Base-by-base conservation (phyloP, 1,140 invertebrate species). In the Sminthurides bifidus region DNA sequence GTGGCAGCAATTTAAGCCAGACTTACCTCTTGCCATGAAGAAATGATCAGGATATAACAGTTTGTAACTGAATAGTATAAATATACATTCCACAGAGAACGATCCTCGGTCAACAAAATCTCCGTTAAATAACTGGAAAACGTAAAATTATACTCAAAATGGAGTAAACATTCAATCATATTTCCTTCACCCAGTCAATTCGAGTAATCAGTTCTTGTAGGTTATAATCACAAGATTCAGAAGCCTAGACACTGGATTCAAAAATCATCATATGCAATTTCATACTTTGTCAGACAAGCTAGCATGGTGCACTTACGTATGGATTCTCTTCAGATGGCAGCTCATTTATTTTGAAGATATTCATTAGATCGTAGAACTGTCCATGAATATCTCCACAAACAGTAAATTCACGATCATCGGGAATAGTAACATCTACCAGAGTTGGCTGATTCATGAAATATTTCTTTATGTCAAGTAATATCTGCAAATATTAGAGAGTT, bases 311-410 rank as follows among this genome's bases (percentile, higher is more conserved):
- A 51, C 71, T 73, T 83, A 88, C 83, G 76, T 98, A 99, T 57
- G 95, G 94, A 77, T 99, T 99, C 38, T 78, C 81, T 69, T 87
- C 81, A 12, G 90, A 94, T 14, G 96, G 96, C 37, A 93, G 71
- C 12, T 93, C 95, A 74, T 98, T 99, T 37, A 98, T 74, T 68
- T 92, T 77, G 75, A 98, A 99, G 64, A 99, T 96, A 74, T 99
- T 96, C 75, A 96, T 80, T 43, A 99, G 74, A 76, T 99, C 96
- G 73, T 93, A 99, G 75, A 83, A 99, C 73, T 99, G 96, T 23
- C 96, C 96, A 73, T 99, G 95, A 66, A 99, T 92, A 73, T 99
- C 96, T n/a, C 96, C 96, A 74, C 95, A 98, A 49, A 99, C 85
- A 29, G 95, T 99, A 71, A 99, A 98, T 76, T 98, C 98, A 45